These are phyloP conservation scores for Sinocyclocheilus maitianheensis DNA, from an alignment of 2,113 vertebrate genomes.

Conservation along the genomic window DNA sequence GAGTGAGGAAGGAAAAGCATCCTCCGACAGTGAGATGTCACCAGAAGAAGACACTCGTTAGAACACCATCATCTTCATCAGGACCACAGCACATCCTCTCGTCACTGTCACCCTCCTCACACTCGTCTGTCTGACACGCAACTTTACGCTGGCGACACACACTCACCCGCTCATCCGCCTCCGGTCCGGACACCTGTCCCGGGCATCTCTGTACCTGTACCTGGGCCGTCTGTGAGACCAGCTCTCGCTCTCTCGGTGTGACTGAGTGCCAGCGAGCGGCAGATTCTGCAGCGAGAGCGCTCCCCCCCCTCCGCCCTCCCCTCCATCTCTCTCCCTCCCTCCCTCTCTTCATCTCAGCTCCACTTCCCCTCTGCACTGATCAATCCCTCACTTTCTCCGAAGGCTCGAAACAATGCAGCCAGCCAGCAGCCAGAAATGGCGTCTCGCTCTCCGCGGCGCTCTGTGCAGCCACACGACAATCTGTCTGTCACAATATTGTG, in stretches of 20 bases:
- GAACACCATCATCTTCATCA: conserved; percentile 23
- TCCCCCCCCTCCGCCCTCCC: conserved; percentile 16
- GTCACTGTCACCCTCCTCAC: conserved; percentile 60
- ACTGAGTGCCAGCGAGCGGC: conserved; percentile 38
- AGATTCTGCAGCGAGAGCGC: conserved; percentile 41
- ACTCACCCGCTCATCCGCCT: conserved; percentile 41
- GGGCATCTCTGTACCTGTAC: conserved; percentile 7
- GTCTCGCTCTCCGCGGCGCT: conserved; percentile 13
- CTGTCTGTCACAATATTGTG: conserved; percentile 43
- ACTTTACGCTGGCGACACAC: conserved; percentile 27
- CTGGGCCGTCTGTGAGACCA: conserved; percentile 32
- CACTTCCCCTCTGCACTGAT: conserved; percentile 52
- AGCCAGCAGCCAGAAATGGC: conserved; percentile 22
- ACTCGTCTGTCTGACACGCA: conserved; percentile 63
- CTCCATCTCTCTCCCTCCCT: conserved; percentile 9
- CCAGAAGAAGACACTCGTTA: conserved; percentile 64
- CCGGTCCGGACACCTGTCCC: conserved; percentile 36
- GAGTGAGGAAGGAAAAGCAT: conserved; percentile 24
- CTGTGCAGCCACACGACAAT: conserved; percentile 24
- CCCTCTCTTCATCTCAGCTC: conserved; percentile 24
- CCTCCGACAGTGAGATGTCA: conserved; percentile 72
- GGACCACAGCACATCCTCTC: conserved; percentile 47
- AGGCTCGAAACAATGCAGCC: conserved; percentile 25
- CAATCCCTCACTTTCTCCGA: conserved; percentile 52
- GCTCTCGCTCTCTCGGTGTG: conserved; percentile 31